These are phyloP conservation scores for Polydesmus complanatus DNA, from an alignment of 2,888 invertebrate genomes.

Conservation along the genomic window DNA sequence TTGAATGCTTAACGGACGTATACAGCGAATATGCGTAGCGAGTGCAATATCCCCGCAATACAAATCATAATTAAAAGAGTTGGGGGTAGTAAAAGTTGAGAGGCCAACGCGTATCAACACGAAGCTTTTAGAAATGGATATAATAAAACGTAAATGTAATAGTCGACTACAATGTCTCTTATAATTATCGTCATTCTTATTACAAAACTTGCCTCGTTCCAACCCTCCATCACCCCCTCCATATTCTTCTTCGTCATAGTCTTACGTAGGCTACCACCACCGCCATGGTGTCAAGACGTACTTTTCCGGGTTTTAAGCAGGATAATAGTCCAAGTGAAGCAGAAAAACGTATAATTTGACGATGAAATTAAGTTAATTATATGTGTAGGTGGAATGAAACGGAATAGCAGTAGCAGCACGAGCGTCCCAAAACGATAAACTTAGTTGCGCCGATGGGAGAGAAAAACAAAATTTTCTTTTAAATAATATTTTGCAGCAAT, in stretches of 20 bases:
- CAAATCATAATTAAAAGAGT: neutral
- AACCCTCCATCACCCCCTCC: neutral
- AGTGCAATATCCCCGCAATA: too few relatives aligned
- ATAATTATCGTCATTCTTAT: neutral
- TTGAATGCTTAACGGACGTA: too few relatives aligned
- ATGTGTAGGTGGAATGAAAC: neutral
- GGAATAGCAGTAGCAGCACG: neutral
- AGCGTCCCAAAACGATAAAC: neutral
- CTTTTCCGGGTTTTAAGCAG: neutral
- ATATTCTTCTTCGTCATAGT: too few relatives aligned
- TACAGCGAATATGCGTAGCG: too few relatives aligned
- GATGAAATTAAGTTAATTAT: neutral
- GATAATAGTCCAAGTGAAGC: neutral
- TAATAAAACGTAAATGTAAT: neutral
- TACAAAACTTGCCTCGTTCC: neutral
- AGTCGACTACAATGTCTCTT: neutral
- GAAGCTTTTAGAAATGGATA: neutral
- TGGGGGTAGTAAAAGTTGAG: neutral
- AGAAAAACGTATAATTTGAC: neutral
- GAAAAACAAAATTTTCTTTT: neutral
- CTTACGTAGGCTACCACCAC: too few relatives aligned
- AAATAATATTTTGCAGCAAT: neutral
- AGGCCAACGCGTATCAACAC: neutral
- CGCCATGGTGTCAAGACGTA: too few relatives aligned
- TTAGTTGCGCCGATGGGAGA: neutral